Percentiles rank a stretch among this genome's conserved stretches.
These are phyloP conservation scores for Neogobius melanostomus DNA, from an alignment of 2,113 vertebrate genomes.

Conservation along the genomic window DNA sequence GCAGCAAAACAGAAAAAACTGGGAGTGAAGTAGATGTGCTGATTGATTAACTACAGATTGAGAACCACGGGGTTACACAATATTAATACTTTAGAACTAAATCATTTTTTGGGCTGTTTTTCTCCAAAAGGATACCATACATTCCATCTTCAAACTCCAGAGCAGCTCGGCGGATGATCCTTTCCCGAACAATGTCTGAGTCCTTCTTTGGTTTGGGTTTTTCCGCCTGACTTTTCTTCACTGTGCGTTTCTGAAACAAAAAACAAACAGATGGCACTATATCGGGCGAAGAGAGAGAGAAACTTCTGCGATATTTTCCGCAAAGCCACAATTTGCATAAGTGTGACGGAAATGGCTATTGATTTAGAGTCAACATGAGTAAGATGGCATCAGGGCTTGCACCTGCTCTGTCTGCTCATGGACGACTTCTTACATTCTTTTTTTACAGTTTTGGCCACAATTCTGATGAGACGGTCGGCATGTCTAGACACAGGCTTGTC, in stretches of 20 bases:
- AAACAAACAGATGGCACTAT: neutral
- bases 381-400: conserved; percentile 4
- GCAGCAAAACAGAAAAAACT: no score
- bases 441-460: neutral
- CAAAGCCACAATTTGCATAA: conserved; percentile 8
- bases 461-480: neutral
- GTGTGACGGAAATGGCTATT: conserved; percentile 3
- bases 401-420: conserved; percentile 1
- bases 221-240: conserved; percentile 78
- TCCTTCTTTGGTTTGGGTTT: conserved; percentile 82
- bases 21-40: no score
- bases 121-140: conserved; percentile 92
- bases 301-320: conserved; percentile 23
- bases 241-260: conserved; percentile 82
- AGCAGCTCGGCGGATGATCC: conserved; percentile 93
- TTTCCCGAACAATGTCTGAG: conserved; percentile 87
- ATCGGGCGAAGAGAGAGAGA: neutral
- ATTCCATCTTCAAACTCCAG: conserved; percentile 98
- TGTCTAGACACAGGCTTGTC: conserved; percentile 5
- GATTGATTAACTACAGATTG: no score
- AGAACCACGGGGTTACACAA: no score
- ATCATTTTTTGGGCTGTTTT: neutral
- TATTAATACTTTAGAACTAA: neutral
- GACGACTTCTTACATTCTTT: neutral
- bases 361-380: conserved; percentile 8